Base-by-base conservation (phyloP, 1,140 invertebrate genomes). In the Dermatophagoides farinae region DNA sequence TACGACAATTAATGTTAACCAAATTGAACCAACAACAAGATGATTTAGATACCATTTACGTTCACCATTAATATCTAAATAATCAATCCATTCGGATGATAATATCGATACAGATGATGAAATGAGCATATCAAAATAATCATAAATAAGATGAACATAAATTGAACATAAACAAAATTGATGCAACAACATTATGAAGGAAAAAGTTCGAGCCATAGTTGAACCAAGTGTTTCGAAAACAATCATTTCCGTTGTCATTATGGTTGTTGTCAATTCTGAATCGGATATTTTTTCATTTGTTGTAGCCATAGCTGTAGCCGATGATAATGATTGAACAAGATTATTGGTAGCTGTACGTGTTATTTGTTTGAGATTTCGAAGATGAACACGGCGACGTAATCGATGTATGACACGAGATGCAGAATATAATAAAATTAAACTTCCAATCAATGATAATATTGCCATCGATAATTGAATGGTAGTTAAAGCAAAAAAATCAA, bases 141-240 rank as follows among this genome's bases (percentile, higher is more conserved):
- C 53, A 12, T 14, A 55, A 12, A 55, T n/a, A 6, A 55, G 12
- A 14, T 25, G n/a, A 18, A 55, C 25, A 23, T 55, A 55, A 4
- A 55, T 39, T 11, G 41, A n/a, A n/a, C 14, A 55, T n/a, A 55
- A 1, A 23, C 38, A 14, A 55, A 60, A 38, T 20, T 18, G 23
- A 50, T 39, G 25, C 16, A 60, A n/a, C 18, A 22, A 16, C 14
- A 57, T 11, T 61, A 55, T 53, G 1, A 58, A 40, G 6, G 53
- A 55, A 20, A 55, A 25, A 18, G 14, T 37, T 5, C 53, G 53
- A 11, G 53, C 53, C 10, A 55, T 25, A 4, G 25, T 25, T 39
- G 53, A n/a, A 14, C 53, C 53, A 14, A 55, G 23, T 38, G 53
- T 55, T 55, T 55, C 53, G 31, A 25, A 55, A 12, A 44, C 25